These are phyloP conservation scores for Sturnus vulgaris DNA, from an alignment of 2,113 vertebrate genomes.

Conservation along the genomic window DNA sequence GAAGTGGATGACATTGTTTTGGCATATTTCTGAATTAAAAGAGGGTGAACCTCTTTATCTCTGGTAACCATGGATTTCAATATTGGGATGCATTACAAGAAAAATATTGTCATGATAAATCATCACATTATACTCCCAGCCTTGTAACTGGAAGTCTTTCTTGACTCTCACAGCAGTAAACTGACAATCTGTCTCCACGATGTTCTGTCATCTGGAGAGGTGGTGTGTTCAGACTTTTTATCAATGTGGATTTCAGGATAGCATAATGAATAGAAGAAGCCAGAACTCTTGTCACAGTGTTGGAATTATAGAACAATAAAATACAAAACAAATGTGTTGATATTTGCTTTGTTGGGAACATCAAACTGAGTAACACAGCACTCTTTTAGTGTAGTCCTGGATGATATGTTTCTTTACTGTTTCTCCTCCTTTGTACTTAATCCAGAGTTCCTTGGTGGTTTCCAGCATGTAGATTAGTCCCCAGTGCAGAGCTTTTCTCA, in stretches of 20 bases:
- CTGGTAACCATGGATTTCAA: neutral
- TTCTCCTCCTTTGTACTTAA: neutral
- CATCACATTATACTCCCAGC: neutral
- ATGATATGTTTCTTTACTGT: neutral
- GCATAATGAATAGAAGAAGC: neutral
- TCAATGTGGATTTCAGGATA: neutral
- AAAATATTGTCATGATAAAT: neutral
- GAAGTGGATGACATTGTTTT: neutral
- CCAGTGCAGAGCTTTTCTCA: neutral
- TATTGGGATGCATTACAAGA: neutral
- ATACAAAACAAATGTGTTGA: neutral
- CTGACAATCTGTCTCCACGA: neutral
- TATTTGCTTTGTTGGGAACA: neutral
- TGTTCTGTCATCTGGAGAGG: neutral
- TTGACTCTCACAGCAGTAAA: neutral
- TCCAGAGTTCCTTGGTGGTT: neutral
- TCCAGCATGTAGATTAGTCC: neutral
- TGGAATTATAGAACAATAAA: neutral
- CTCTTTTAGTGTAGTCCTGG: neutral
- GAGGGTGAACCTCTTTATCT: neutral
- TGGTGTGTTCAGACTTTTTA: neutral
- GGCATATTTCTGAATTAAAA: neutral
- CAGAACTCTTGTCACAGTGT: neutral
- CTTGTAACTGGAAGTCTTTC: neutral
- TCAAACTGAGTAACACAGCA: neutral